phyloP scores from a whole-genome alignment of 2,888 invertebrate genomes.

The Dilophus febrilis region DNA sequence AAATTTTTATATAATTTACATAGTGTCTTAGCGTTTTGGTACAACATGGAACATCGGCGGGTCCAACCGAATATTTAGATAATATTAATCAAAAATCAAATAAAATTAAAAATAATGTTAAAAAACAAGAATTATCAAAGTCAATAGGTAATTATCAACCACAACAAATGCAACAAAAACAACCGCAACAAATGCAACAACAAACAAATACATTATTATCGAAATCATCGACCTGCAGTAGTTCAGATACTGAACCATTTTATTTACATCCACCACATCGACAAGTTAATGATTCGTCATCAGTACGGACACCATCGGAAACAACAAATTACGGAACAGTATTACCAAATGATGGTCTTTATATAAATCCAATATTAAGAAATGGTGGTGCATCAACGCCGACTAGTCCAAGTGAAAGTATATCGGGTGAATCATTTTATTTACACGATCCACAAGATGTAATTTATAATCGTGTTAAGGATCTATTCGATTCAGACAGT shows the following conservation, averaged over 20 bases:
- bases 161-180: slow-evolving; percentile 7
- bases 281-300: slow-evolving; percentile 20
- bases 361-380: slow-evolving; percentile 61
- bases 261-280: slow-evolving; percentile 54
- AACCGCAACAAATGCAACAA: slow-evolving; percentile 7
- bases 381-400: slow-evolving; percentile 32
- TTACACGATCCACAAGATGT: slow-evolving; percentile 67
- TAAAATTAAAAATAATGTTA: no score
- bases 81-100: slow-evolving; percentile 25
- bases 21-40: slow-evolving; percentile 70
- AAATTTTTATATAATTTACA: neutral
- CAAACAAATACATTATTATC: slow-evolving; percentile 25
- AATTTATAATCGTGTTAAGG: slow-evolving; percentile 67
- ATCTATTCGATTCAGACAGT: slow-evolving; percentile 49
- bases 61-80: slow-evolving; percentile 43
- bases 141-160: neutral
- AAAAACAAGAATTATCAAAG: slow-evolving; percentile 17
- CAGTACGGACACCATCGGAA: slow-evolving; percentile 21
- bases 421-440: slow-evolving; percentile 57
- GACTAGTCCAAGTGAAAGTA: slow-evolving; percentile 37
- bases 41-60: slow-evolving; percentile 57
- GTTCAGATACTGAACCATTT: slow-evolving; percentile 45
- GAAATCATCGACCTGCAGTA: slow-evolving; percentile 28
- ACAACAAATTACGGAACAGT: slow-evolving; percentile 21
- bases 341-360: slow-evolving; percentile 49